Conservation (phyloP, 2,113 vertebrate genomes). For the Zapus hudsonius region DNA sequence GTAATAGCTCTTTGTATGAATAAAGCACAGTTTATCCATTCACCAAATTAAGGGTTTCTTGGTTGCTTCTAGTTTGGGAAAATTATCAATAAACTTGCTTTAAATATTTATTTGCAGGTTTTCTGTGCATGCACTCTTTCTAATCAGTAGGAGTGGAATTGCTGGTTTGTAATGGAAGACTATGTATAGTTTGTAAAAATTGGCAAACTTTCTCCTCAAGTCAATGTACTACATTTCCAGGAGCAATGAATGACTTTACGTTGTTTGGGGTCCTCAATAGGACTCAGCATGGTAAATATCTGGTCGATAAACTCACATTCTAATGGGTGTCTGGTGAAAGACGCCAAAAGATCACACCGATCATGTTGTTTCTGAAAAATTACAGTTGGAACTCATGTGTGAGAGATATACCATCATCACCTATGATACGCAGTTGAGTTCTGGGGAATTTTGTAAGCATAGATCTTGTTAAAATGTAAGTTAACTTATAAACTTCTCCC, state of each 20-base stretch:
- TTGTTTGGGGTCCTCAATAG: background rate
- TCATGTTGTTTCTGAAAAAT: background rate
- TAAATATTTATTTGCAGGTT: background rate
- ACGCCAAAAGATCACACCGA: background rate
- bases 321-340: background rate
- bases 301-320: background rate
- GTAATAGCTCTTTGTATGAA: background rate
- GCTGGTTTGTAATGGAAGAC: fast-evolving
- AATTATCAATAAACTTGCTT: background rate
- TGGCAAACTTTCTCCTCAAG: background rate
- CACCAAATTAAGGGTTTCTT: background rate
- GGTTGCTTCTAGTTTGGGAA: background rate
- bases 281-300: background rate
- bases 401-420: background rate
- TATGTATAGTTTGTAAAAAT: background rate
- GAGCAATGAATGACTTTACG: background rate
- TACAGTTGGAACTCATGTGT: background rate
- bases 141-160: background rate
- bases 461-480: background rate
- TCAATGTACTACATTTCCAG: background rate
- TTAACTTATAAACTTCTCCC: background rate
- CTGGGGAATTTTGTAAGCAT: background rate
- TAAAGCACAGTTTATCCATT: background rate
- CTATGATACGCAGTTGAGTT: background rate
- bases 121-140: background rate